Base-by-base conservation (phyloP, 2,888 invertebrate genomes). In the Dynastes hyllus region DNA sequence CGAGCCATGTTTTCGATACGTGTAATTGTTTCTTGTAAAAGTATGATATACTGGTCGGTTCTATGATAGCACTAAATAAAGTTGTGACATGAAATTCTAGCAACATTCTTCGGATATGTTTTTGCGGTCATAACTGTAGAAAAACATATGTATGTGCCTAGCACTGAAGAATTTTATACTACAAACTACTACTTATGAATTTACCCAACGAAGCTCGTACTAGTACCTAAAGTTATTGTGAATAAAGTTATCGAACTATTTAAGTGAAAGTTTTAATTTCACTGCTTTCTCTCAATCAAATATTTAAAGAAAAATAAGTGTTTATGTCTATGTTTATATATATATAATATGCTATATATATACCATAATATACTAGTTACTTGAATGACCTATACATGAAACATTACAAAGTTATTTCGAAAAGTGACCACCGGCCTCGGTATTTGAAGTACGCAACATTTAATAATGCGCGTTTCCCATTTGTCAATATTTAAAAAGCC, bases 221-320 rank as follows among this genome's bases (percentile, higher is more conserved):
- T 16, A 37, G 55, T 53, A 22, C 22, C 22, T 22, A 37, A 29
- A 69, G 37, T 71, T 53, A 53, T 29, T 53, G 70, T 45, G 11
- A 1, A 11, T 53, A 70, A 53, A 70, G 55, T 53, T 70, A 55
- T 71, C 55, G 55, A 71, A 71, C 71, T 71, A 71, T 71, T 71
- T 71, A 58, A 77, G 77, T 67, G 77, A 77, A 77, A 77, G 77
- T 77, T 55, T 77, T 45, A 67, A 77, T 77, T 77, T 77, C 77
- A 67, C 77, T 67, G 55, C 77, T 77, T 77, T 77, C 77, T 67
- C 77, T 8, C 58, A 45, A 32, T 40, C 32, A 77, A 77, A 77
- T 67, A 77, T 77, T 77, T 77, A 55, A 71, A 71, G 55, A 71
- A 71, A 71, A 58, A 71, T 71, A 37, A 70, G 27, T 55, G 55